Conservation (phyloP, 2,113 vertebrate species). For the Rhinolophus ferrumequinum region DNA sequence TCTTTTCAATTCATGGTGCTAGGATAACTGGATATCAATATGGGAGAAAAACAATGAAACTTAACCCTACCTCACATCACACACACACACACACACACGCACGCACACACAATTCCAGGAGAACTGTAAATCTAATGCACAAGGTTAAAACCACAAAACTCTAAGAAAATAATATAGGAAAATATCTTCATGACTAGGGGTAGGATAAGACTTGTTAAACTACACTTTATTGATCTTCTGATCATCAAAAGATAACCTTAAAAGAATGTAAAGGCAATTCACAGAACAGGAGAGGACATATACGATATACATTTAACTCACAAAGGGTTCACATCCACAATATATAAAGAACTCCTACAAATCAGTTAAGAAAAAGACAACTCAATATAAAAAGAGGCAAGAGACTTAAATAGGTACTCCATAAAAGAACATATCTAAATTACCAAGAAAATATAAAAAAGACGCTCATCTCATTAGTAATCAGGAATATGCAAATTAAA, state of each 20-base stretch:
- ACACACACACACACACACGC: background rate
- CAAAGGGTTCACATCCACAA: background rate
- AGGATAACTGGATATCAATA: background rate
- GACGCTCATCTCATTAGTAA: background rate
- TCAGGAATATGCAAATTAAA: too few species aligned
- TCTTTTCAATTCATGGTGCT: background rate
- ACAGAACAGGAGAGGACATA: background rate
- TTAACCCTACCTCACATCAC: background rate
- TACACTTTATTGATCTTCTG: background rate
- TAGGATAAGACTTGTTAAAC: background rate
- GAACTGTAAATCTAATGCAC: background rate
- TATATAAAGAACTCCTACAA: background rate
- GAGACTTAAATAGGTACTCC: background rate
- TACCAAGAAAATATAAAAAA: background rate
- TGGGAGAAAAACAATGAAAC: background rate
- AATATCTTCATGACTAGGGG: background rate
- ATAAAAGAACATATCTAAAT: background rate
- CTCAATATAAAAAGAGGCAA: background rate
- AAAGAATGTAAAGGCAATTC: slow-evolving; percentile 10
- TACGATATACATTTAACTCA: background rate
- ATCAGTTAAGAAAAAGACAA: background rate
- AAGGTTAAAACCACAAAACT: background rate
- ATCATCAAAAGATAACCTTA: background rate
- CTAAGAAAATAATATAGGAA: too few species aligned
- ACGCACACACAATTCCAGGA: background rate